Conservation (phyloP, 2,113 vertebrate species). For the Heptranchias perlo region DNA sequence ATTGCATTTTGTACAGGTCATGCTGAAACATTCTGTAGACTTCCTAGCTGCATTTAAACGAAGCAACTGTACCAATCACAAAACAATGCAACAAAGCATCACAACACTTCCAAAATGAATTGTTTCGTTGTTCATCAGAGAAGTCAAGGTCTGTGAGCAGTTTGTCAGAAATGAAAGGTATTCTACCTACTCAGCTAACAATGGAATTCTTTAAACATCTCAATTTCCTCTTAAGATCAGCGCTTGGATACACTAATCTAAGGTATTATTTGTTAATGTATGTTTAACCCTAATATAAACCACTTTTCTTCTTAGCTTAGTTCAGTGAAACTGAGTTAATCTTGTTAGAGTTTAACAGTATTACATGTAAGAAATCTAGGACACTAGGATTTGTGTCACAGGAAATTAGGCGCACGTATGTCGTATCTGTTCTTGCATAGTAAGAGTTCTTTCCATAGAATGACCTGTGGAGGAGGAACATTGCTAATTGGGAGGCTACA, state of each 20-base stretch:
- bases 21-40: background rate
- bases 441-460: constrained; percentile 28
- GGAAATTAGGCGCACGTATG: background rate
- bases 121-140: background rate
- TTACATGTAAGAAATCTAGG: constrained; percentile 1
- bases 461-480: background rate
- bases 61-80: background rate
- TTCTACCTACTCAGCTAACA: background rate
- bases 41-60: background rate
- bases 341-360: background rate
- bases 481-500: background rate
- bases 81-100: background rate
- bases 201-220: background rate
- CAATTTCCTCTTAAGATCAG: background rate
- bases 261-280: constrained; percentile 25
- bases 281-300: background rate
- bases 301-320: constrained; percentile 4
- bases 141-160: background rate
- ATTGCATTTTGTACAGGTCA: background rate
- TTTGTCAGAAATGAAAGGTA: background rate
- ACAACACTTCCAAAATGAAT: background rate
- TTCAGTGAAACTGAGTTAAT: constrained; percentile 26
- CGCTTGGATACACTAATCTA: background rate
- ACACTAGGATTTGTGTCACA: background rate
- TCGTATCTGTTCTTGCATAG: background rate